Evolutionary conservation across 2,113 vertebrate species (phyloP).

Genomic region (Pangasianodon hypophthalmus): DNA sequence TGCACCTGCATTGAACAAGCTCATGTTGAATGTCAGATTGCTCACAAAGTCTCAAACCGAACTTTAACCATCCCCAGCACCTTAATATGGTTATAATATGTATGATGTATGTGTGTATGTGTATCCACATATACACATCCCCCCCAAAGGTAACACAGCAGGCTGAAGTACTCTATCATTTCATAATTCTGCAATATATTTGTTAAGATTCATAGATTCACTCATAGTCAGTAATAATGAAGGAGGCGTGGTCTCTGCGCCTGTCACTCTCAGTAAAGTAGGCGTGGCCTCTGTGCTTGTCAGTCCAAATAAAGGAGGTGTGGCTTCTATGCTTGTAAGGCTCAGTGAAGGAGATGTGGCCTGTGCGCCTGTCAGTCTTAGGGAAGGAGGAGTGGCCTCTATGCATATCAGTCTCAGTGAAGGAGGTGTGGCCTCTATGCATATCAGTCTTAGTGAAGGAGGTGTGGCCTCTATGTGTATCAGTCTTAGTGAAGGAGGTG

Average conservation of each 20-base stretch:
- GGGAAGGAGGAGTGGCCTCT: background rate
- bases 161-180: background rate
- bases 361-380: background rate
- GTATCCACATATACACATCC: background rate
- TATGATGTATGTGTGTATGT: slow-evolving; percentile 2
- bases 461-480: background rate
- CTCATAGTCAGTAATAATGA: background rate
- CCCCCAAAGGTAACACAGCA: background rate
- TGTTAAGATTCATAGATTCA: background rate
- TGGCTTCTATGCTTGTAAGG: background rate
- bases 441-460: background rate
- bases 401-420: too few relatives aligned
- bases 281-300: background rate
- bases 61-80: background rate
- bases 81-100: background rate
- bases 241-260: background rate
- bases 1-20: slow-evolving; percentile 13
- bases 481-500: background rate
- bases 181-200: background rate
- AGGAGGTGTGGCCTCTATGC: background rate
- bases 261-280: background rate
- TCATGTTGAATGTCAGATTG: slow-evolving; percentile 16
- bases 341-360: background rate
- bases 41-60: background rate
- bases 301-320: background rate